phyloP scores from a whole-genome alignment of 2,113 vertebrate genomes.

The Bubo bubo region DNA sequence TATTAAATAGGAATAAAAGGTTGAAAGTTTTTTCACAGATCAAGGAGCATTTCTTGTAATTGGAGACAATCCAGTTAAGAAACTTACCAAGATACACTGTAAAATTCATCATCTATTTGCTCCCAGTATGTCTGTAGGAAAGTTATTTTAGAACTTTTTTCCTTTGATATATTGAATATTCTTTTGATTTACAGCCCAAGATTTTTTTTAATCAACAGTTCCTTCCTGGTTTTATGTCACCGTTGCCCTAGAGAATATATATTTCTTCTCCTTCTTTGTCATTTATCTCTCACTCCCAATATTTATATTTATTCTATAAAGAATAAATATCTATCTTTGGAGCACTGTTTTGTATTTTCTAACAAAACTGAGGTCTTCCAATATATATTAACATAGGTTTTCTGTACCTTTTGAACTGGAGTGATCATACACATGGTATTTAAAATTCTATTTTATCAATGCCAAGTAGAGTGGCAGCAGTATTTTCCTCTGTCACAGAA shows the following conservation, averaged over 20 bases:
- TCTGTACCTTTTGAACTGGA: background rate
- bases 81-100: background rate
- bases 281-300: background rate
- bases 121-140: background rate
- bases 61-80: background rate
- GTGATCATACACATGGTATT: background rate
- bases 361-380: background rate
- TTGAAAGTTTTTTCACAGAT: background rate
- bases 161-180: background rate
- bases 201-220: background rate
- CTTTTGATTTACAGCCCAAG: background rate
- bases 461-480: background rate
- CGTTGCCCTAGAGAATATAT: background rate
- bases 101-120: background rate
- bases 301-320: background rate
- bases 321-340: background rate
- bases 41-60: background rate
- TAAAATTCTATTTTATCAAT: background rate
- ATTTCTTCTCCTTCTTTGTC: background rate
- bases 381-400: background rate
- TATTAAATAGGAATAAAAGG: background rate
- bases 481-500: background rate
- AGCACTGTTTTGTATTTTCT: background rate
- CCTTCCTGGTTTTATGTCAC: background rate
- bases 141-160: background rate